Base-by-base conservation (phyloP, 64 coral and sea anemone species). In the Montipora efflorescens region DNA sequence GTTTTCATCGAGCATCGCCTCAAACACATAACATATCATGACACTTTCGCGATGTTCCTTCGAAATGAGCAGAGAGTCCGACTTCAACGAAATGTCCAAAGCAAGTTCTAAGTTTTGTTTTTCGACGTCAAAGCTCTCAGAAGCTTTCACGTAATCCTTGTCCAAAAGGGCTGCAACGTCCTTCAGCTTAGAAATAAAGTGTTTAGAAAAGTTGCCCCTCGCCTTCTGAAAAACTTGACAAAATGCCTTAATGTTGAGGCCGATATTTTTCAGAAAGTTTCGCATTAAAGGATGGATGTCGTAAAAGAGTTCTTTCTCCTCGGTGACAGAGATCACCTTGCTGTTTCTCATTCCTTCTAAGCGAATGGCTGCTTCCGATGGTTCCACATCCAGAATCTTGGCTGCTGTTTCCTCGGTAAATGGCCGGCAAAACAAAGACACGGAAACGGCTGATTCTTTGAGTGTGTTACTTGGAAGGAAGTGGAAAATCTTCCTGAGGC, bases 61-160 rank as follows among this genome's bases (percentile, higher is more conserved):
- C 48, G 90, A 57, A 57, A 85, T 75, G 4, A 83, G 82, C 25
- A 92, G 47, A 8, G 47, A 83, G 43, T 75, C 80, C 15, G 43
- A 84, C 22, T 92, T 83, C 36, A 92, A 51, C 48, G 90, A 92
- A 64, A 92, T 92, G 43, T 92, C 44, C 73, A 92, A 47, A 43
- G 90, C 70, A 53, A 92, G 73, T 48, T 92, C 74, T 48, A 92
- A 77, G 81, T 92, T 92, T 48, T 16, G 52, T 83, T 82, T 92
- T 15, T 92, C 80, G 61, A 84, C 55, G 15, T 92, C 80, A 78
- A 92, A 84, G 18, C 14, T 36, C 4, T 76, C 43, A 18, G 74
- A 86, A 19, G 81, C 81, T 36, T 73, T 76, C 1, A 92, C 53
- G 61, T 77, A 92, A 13, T 92, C 72, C 14, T 86, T 52, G 49